phyloP scores from a whole-genome alignment of 2,113 vertebrate species.

The Eolophus roseicapilla region DNA sequence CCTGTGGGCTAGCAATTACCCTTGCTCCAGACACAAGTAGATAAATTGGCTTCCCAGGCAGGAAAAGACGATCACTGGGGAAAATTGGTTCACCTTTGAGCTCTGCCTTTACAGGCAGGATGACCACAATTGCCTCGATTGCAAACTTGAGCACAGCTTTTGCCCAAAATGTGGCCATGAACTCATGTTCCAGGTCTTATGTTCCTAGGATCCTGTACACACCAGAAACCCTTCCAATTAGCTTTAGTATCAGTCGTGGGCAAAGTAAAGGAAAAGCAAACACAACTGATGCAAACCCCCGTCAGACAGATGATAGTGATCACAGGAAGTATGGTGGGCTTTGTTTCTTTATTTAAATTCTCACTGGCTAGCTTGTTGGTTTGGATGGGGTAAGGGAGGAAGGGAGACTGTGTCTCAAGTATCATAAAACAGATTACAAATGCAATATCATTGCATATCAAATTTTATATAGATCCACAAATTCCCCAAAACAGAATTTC shows the following conservation, averaged over 20 bases:
- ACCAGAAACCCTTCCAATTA: not conserved
- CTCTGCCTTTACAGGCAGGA: not conserved
- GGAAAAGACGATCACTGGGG: not conserved
- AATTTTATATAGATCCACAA: not conserved
- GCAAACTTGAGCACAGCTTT: not conserved
- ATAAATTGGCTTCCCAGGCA: not conserved
- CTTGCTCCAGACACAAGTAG: not conserved
- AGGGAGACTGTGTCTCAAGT: not conserved
- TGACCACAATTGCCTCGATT: not conserved
- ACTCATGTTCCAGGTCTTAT: not conserved
- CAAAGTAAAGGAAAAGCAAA: not conserved
- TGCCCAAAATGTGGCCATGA: accelerated
- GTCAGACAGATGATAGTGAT: not conserved
- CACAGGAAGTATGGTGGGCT: not conserved
- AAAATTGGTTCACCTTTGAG: not conserved
- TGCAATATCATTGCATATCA: not conserved
- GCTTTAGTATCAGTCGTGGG: not conserved
- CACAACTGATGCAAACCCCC: not conserved
- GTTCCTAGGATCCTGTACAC: not conserved
- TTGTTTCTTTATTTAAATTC: not conserved
- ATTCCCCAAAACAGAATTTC: not conserved
- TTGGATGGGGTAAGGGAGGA: not conserved
- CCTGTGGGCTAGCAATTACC: not conserved
- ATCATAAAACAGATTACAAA: not conserved
- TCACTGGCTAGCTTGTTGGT: not conserved